Base-by-base conservation (phyloP, 2,797 vertebrate species). In the Phaenicophaeus curvirostris region DNA sequence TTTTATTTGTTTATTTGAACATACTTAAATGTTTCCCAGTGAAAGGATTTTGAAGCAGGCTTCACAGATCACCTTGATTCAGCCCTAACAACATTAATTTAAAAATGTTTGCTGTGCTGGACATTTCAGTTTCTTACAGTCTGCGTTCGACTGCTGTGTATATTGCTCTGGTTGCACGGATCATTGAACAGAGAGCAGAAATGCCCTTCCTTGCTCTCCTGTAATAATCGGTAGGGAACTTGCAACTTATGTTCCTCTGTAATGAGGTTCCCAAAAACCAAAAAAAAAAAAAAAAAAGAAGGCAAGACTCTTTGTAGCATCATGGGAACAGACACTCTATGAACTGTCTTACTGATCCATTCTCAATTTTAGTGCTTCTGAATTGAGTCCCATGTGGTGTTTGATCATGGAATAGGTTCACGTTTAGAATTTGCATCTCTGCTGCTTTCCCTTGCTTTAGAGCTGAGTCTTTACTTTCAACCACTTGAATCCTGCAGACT, bases 101-200 rank as follows among this genome's bases (percentile, higher is more conserved):
- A 76, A 86, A 85, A 86, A 91, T 85, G 92, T 89, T 97, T 95
- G 66, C 95, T 85, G 58, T 76, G 87, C 84, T 96, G 87, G 93
- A 90, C 46, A 0, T 94, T 96, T 97, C 90, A 85, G 80, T 92
- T 96, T 93, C 96, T 91, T 79, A 73, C 59, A 94, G 57, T 66
- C 79, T 86, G 82, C 94, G 95, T 95, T 97, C 97, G 93, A 94
- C 96, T 97, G 78, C 62, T 71, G 95, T 94, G 94, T 82, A 74
- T 97, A 96, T 95, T 94, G 93, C 95, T 95, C 35, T 33, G 72
- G 61, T 76, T 94, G 83, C 96, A 97, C 6, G 95, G 97, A 97
- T 97, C 97, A 96, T 89, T 97, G 97, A 97, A 54, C 96, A 97
- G 76, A 79, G 85, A 97, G 95, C 83, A 90, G 88, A 96, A 91